Evolutionary conservation across 2,888 invertebrate species (phyloP).

Genomic region (Drosophila basisetae): DNA sequence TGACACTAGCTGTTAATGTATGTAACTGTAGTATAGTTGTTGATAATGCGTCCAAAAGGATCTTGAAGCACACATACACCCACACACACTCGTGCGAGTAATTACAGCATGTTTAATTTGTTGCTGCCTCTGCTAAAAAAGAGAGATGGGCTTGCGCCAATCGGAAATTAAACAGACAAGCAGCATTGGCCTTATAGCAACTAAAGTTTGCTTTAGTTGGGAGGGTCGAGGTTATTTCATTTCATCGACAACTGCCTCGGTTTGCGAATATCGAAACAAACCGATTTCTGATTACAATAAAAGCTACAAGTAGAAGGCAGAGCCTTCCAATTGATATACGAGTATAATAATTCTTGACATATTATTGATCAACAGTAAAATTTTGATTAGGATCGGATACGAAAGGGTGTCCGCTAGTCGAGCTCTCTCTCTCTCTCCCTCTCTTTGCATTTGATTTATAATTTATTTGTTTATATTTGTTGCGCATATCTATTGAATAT

Average conservation of each 20-base stretch:
- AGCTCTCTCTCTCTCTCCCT: background rate
- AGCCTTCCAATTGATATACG: background rate
- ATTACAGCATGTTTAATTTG: constrained; percentile 31
- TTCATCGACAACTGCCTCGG: background rate
- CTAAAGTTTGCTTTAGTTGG: background rate
- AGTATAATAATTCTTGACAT: too few relatives aligned
- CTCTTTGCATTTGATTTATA: background rate
- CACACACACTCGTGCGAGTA: constrained; percentile 20
- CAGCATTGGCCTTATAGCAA: background rate
- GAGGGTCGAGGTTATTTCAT: too few relatives aligned
- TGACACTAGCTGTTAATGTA: background rate
- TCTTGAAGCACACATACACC: constrained; percentile 34
- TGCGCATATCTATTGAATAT: background rate
- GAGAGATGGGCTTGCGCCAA: background rate
- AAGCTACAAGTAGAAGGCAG: background rate
- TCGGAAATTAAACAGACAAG: constrained; percentile 62
- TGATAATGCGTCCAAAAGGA: constrained; percentile 18
- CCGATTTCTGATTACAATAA: background rate
- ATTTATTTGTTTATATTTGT: background rate
- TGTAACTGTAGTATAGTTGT: constrained; percentile 5
- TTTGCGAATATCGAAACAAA: background rate
- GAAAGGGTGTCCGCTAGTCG: background rate
- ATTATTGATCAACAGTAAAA: background rate
- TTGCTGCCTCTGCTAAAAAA: background rate
- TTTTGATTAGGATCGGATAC: background rate